Evolutionary conservation across 1,140 invertebrate genomes (phyloP), one percentile per base, ranked within the genome.

Genomic region (Meloidogyne hapla): DNA sequence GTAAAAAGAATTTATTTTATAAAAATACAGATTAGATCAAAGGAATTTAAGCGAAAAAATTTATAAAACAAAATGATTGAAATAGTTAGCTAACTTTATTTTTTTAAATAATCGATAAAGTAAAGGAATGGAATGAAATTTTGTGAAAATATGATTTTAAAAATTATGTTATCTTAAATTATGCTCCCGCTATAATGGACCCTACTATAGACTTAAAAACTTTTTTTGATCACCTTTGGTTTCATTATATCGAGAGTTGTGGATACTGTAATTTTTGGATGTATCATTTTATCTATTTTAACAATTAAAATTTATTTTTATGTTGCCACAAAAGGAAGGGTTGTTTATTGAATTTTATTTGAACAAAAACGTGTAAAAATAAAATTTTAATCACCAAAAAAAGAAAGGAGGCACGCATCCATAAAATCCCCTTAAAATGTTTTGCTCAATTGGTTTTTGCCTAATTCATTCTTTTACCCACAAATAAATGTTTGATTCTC

Each of bases 391-490:
- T 5, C 18, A 56, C 18, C 18, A 56, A 56, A 56, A 15, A 48
- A 48, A 18, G 15, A 48, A 18, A 5, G 13, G 15, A 56, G n/a
- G 4, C n/a, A n/a, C 8, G n/a, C n/a, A 56, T n/a, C 48, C 48
- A 56, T 56, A n/a, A 56, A 56, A 56, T 56, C 48, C 48, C n/a
- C n/a, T 56, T 33, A 33, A 33, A 56, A 56, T 56, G 48, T 56
- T n/a, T 56, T 56, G 48, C 48, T 56, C 18, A 56, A 56, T 56
- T 56, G 48, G 48, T 56, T 56, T 56, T 56, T 56, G 18, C 42
- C 0, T 45, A 15, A 45, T n/a, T 56, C 33, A 6, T 33, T 33
- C 9, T n/a, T 56, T n/a, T 13, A 4, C 45, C 45, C 15, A 1
- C 4, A 1, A 15, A 5, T 0, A 18, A 48, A 48, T 18, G 4